Conservation (phyloP, 2,888 invertebrate species). For the Dimorphilus gyrociliatus region DNA sequence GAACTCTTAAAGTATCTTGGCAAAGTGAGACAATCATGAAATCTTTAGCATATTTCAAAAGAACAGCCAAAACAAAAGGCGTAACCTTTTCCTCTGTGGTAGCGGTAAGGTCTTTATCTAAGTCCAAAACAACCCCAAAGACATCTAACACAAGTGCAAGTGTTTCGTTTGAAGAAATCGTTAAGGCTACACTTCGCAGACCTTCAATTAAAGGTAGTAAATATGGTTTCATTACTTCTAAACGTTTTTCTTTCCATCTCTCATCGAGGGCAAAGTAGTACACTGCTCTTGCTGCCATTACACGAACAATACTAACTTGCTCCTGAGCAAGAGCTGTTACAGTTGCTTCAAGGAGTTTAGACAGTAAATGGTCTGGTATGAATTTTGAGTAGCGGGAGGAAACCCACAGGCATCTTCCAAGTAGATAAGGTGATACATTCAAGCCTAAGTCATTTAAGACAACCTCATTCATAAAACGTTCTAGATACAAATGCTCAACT, state of each 20-base stretch:
- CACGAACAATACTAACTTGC: constrained; percentile 42
- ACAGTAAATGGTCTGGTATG: constrained; percentile 42
- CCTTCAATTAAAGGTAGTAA: constrained; percentile 43
- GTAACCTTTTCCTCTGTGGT: constrained; percentile 47
- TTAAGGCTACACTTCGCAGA: constrained; percentile 42
- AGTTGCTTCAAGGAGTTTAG: too few relatives aligned
- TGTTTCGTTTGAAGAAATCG: constrained; percentile 42
- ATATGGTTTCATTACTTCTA: constrained; percentile 42
- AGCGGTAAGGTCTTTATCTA: constrained; percentile 49
- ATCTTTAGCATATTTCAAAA: constrained; percentile 50
- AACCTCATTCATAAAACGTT: constrained; percentile 40
- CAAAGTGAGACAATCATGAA: constrained; percentile 47
- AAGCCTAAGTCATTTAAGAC: constrained; percentile 41
- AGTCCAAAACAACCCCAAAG: constrained; percentile 43
- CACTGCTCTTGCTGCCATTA: constrained; percentile 43
- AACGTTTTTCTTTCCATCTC: too few relatives aligned
- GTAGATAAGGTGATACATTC: constrained; percentile 40
- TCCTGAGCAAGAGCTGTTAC: constrained; percentile 43
- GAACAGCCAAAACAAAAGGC: constrained; percentile 50
- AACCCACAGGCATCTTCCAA: constrained; percentile 45
- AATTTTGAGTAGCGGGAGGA: constrained; percentile 43
- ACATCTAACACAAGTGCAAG: constrained; percentile 44
- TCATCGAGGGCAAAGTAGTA: constrained; percentile 44
- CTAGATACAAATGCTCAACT: constrained; percentile 37
- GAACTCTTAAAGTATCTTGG: constrained; percentile 48